Evolutionary conservation across 1,140 invertebrate genomes (phyloP).

Genomic region (Pectinophora gossypiella): DNA sequence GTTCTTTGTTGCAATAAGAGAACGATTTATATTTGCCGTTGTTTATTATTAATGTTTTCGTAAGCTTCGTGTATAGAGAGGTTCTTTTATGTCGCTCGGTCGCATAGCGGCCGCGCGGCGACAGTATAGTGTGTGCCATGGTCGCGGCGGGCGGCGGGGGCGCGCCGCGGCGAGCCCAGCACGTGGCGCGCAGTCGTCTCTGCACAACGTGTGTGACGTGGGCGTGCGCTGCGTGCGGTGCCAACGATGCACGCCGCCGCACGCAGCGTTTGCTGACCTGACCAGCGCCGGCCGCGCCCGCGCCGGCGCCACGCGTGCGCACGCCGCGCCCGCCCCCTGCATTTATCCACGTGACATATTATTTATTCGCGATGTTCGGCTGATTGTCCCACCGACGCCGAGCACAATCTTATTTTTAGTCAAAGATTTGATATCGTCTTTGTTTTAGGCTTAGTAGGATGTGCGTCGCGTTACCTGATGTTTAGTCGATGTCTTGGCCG

Average conservation of each 20-base stretch:
- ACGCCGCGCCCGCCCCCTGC: constrained; percentile 26
- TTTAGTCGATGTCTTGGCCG: too few relatives aligned
- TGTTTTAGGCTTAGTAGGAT: constrained; percentile 56
- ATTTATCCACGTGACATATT: constrained; percentile 60
- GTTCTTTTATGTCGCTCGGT: constrained; percentile 42
- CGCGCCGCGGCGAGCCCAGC: too few relatives aligned
- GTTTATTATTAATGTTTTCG: constrained; percentile 58
- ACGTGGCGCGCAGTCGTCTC: not conserved
- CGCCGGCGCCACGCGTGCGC: not conserved
- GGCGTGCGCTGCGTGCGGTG: not conserved
- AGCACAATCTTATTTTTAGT: constrained; percentile 39
- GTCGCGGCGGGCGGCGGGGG: constrained; percentile 17
- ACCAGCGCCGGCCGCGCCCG: not conserved
- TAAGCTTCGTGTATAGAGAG: constrained; percentile 52
- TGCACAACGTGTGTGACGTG: not conserved
- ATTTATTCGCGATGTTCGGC: constrained; percentile 59
- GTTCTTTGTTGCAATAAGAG: constrained; percentile 55
- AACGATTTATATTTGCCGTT: constrained; percentile 61
- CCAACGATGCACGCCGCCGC: not conserved
- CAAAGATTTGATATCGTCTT: constrained; percentile 7
- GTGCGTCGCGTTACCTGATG: constrained; percentile 67
- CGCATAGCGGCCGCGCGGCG: constrained; percentile 43
- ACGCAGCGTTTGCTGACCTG: too few relatives aligned
- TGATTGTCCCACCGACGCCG: constrained; percentile 60
- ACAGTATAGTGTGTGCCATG: constrained; percentile 57